Evolutionary conservation across 92 coral and sea anemone genomes (phyloP).

Genomic region (Epizoanthus rinbou): DNA sequence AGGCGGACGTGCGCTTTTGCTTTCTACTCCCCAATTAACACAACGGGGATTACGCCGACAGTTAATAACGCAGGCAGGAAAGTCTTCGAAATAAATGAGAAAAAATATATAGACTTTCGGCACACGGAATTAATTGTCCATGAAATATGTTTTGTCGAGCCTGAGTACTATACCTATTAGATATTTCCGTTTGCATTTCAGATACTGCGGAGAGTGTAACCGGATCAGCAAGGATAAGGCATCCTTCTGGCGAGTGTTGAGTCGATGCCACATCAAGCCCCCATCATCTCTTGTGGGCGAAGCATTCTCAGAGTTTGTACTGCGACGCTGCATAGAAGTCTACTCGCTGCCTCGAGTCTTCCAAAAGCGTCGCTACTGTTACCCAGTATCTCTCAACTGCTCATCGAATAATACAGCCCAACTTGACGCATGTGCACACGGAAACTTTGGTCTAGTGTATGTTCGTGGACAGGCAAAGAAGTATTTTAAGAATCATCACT

Average conservation of each 20-base stretch:
- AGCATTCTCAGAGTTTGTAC: not conserved
- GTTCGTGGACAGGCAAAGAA: constrained; percentile 11
- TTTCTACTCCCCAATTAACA: no score
- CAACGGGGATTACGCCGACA: no score
- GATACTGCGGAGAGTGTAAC: no score
- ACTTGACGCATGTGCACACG: not conserved
- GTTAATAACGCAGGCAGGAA: no score
- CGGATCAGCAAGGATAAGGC: no score
- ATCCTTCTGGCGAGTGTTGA: not conserved
- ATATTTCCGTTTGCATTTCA: no score
- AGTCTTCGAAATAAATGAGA: no score
- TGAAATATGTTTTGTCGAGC: no score
- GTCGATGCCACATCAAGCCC: constrained; percentile 19
- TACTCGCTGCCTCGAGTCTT: not conserved
- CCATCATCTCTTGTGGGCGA: not conserved
- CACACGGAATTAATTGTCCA: no score
- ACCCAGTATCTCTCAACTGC: not conserved
- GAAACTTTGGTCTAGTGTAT: constrained; percentile 10
- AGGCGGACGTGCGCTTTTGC: no score
- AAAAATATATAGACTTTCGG: no score
- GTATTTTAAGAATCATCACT: not conserved
- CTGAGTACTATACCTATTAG: no score
- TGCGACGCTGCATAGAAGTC: not conserved
- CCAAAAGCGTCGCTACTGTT: not conserved
- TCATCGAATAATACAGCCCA: not conserved